Percentiles rank a stretch among this genome's conserved stretches.
phyloP scores from a whole-genome alignment of 2,888 invertebrate species.

The Danaus chrysippus region DNA sequence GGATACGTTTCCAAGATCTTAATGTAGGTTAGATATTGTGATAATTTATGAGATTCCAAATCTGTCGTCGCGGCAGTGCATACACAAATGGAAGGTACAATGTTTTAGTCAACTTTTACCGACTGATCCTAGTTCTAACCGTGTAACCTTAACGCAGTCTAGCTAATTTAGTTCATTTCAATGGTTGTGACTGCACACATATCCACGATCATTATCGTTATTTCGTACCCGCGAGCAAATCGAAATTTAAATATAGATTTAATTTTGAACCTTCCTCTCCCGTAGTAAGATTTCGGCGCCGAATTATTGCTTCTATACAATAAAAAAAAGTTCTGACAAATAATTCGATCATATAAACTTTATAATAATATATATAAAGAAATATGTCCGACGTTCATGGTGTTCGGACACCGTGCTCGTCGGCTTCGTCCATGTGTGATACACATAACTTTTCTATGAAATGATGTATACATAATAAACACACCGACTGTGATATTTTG shows the following conservation, averaged over 20 bases:
- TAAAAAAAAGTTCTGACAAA: constrained; percentile 68
- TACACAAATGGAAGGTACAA: constrained; percentile 71
- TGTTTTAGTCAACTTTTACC: constrained; percentile 43
- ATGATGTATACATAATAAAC: constrained; percentile 79
- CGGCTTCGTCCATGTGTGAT: constrained; percentile 78
- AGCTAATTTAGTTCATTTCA: constrained; percentile 47
- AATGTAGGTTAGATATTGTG: constrained; percentile 74
- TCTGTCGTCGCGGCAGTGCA: constrained; percentile 63
- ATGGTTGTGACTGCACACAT: constrained; percentile 77
- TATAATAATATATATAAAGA: constrained; percentile 52
- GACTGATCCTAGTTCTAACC: constrained; percentile 25
- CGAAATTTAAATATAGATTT: not conserved
- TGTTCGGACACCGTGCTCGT: constrained; percentile 74
- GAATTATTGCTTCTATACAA: constrained; percentile 42
- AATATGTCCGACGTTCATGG: constrained; percentile 63
- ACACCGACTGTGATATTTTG: constrained; percentile 79
- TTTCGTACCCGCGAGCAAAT: constrained; percentile 27
- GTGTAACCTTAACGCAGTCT: constrained; percentile 47
- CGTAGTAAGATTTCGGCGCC: constrained; percentile 33
- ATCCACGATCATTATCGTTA: constrained; percentile 46
- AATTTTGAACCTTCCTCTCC: constrained; percentile 28
- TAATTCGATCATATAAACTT: constrained; percentile 61
- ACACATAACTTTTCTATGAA: constrained; percentile 78
- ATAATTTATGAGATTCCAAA: constrained; percentile 76
- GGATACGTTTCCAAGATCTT: constrained; percentile 73